A percentile compares a stretch with the other conserved stretches of the same genome.
Conservation (phyloP, 2,797 vertebrate genomes). For the Taeniopygia guttata region DNA sequence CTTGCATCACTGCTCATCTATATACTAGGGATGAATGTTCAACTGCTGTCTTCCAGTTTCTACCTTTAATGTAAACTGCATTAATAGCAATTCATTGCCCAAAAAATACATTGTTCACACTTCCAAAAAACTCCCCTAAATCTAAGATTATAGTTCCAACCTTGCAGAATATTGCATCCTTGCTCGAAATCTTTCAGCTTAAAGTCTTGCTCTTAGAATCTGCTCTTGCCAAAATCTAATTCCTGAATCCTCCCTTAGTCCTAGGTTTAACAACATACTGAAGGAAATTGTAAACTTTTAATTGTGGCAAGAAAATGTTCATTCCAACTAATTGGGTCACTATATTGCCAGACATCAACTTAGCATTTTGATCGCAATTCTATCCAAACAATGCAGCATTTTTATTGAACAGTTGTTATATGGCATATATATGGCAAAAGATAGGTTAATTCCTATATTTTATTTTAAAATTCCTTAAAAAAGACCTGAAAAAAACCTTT, state of each 20-base stretch:
- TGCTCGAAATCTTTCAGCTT: neutral
- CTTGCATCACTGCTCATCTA: neutral
- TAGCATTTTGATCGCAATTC: neutral
- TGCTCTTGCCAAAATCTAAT: neutral
- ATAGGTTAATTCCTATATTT: neutral
- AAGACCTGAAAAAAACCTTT: fast-evolving
- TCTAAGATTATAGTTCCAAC: neutral
- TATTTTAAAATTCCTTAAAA: neutral
- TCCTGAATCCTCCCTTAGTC: neutral
- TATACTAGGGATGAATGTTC: neutral
- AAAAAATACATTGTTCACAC: neutral
- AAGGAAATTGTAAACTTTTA: neutral
- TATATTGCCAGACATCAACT: neutral
- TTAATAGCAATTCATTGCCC: neutral
- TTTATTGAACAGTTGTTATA: neutral
- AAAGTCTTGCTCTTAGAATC: neutral
- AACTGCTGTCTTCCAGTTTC: neutral
- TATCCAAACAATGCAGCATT: neutral
- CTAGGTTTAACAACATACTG: neutral
- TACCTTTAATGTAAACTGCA: neutral
- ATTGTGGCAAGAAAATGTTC: neutral
- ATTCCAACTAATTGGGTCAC: neutral
- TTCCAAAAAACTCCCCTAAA: neutral
- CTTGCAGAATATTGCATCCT: neutral
- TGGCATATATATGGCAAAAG: neutral